Evolutionary conservation across 2,113 vertebrate genomes (phyloP).

Genomic region (Forbesichthys agassizii): DNA sequence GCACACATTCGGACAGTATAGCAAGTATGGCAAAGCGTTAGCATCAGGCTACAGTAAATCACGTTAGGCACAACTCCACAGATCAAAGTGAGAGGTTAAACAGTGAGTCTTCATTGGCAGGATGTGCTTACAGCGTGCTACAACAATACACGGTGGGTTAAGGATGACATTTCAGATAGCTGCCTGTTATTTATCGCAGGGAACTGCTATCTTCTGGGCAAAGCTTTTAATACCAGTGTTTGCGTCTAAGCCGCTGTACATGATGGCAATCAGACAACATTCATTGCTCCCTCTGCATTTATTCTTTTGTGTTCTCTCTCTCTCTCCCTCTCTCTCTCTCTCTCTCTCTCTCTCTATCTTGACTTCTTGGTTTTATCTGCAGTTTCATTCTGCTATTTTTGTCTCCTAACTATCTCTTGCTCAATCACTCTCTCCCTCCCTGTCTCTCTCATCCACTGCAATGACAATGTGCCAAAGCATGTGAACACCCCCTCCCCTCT

Average conservation of each 20-base stretch:
- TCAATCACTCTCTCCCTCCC: not conserved
- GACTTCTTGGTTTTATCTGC: no score
- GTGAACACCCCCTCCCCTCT: not conserved
- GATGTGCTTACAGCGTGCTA: not conserved
- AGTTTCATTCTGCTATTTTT: not conserved
- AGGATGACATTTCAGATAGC: constrained; percentile 14
- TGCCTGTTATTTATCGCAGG: not conserved
- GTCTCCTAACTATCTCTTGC: not conserved
- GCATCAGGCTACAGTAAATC: no score
- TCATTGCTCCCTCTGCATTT: constrained; percentile 9
- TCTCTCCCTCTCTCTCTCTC: constrained; percentile 22
- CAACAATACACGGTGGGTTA: not conserved
- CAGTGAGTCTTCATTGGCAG: not conserved
- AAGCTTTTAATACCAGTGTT: constrained; percentile 42
- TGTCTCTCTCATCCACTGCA: not conserved
- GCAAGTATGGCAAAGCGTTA: not conserved
- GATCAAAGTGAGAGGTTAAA: not conserved
- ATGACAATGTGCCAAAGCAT: constrained; percentile 3
- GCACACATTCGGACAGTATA: no score
- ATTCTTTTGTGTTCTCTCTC: constrained; percentile 10
- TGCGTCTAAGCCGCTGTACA: constrained; percentile 33
- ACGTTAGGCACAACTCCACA: no score
- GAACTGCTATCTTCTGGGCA: constrained; percentile 10
- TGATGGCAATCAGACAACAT: constrained; percentile 24
- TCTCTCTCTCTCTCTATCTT: constrained; percentile 23